Conservation (phyloP, 2,888 invertebrate species). For the Lasioglossum vierecki region DNA sequence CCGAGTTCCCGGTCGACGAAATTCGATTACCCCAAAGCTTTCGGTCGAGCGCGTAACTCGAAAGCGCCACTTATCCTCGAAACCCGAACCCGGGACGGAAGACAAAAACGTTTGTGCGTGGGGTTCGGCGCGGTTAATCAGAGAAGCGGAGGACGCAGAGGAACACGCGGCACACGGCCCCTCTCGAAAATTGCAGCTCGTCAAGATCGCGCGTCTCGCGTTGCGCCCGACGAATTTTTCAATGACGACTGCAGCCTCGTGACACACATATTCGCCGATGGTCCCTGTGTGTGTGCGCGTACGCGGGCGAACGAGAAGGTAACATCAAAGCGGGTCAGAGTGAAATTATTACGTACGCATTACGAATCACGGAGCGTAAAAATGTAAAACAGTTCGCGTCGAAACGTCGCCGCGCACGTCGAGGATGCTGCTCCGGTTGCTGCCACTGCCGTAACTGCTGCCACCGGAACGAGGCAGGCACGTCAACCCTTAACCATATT, state of each 20-base stretch:
- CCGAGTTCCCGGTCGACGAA: not conserved
- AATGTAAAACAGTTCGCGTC: conserved; percentile 29
- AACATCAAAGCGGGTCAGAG: conserved; percentile 22
- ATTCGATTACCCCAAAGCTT: conserved; percentile 18
- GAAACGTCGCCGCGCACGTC: conserved; percentile 4
- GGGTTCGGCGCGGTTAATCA: not conserved
- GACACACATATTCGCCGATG: conserved; percentile 21
- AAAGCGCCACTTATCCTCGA: not conserved
- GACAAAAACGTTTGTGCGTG: not conserved
- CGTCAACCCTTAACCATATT: conserved; percentile 5
- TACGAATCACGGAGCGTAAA: conserved; percentile 38
- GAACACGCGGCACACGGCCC: not conserved
- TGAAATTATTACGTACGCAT: conserved; percentile 42
- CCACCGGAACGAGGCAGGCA: not conserved
- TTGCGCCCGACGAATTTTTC: conserved; percentile 25
- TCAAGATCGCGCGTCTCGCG: not conserved
- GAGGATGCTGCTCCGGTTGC: not conserved
- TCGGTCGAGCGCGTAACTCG: not conserved
- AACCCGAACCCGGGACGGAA: not conserved
- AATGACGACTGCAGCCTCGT: conserved; percentile 11
- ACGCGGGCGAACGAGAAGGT: not conserved
- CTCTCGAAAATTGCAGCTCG: conserved; percentile 7
- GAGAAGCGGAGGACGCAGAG: not conserved
- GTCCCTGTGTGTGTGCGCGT: not conserved
- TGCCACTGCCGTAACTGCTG: not conserved